phyloP scores from a whole-genome alignment of 2,797 vertebrate species.

The Pseudomugil tenellus region DNA sequence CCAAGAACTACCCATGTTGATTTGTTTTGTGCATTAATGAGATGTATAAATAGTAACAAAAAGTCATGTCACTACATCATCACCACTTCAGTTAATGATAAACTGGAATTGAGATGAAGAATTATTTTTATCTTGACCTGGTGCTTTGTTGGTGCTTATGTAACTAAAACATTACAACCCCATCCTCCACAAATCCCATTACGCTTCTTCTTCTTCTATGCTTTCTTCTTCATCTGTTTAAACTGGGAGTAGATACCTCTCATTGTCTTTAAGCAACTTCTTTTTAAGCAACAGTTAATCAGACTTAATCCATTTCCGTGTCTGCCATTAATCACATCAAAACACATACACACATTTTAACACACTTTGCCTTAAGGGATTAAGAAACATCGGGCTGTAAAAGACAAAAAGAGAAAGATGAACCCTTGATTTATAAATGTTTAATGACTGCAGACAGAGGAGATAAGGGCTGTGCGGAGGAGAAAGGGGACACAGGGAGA shows the following conservation, averaged over 20 bases:
- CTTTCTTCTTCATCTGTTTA: slow-evolving; percentile 2
- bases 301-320: slow-evolving; percentile 25
- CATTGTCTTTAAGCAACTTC: neutral
- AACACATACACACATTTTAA: slow-evolving; percentile 32
- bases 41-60: neutral
- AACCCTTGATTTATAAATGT: slow-evolving; percentile 72
- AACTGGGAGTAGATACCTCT: neutral
- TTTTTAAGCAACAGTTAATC: slow-evolving; percentile 10
- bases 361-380: slow-evolving; percentile 17
- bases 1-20: slow-evolving; percentile 3
- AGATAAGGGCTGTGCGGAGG: slow-evolving; percentile 40
- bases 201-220: neutral
- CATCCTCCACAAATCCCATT: slow-evolving; percentile 7
- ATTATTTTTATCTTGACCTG: neutral
- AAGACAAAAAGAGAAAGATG: slow-evolving; percentile 60
- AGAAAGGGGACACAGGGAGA: slow-evolving; percentile 43
- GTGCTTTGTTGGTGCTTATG: slow-evolving; percentile 1
- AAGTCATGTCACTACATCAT: neutral
- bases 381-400: slow-evolving; percentile 38
- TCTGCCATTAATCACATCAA: slow-evolving; percentile 23
- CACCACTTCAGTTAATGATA: slow-evolving; percentile 2
- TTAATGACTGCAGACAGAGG: slow-evolving; percentile 66
- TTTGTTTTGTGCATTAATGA: slow-evolving; percentile 20
- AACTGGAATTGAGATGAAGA: neutral
- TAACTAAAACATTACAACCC: slow-evolving; percentile 3